Evolutionary conservation across 2,888 invertebrate genomes (phyloP), one percentile per base, ranked within the genome.

Genomic region (Ectemnius cavifrons): DNA sequence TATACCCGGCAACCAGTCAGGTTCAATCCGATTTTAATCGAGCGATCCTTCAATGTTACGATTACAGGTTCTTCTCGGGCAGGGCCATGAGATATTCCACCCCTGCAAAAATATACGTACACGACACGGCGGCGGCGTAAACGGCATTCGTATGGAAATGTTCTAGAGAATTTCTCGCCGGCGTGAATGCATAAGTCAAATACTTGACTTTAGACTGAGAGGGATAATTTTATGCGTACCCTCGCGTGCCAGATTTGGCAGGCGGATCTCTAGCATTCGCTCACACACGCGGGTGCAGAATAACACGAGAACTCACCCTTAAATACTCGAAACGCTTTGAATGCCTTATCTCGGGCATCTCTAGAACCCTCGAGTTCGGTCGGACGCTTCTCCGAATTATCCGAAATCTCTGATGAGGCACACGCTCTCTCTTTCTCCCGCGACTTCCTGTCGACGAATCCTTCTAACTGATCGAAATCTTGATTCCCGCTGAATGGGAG

Each of bases 301-400:
- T 78, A 83, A 76, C 82, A 77, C 82, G 75, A 76, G 58, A 57
- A 72, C 82, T 69, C 84, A 85, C 88, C 88, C 89, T 85, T 79
- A 84, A 87, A 87, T 89, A 84, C 85, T 88, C 84, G 86, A 87
- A 88, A 88, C 86, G 88, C 85, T 88, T 88, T 87, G 89, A 89
- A 89, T 89, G 84, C 86, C 89, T 88, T 90, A 90, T 90, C 89
- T 85, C 83, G 84, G 87, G 85, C 84, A 90, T 88, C 89, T 88
- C 80, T 85, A 90, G 89, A 84, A 85, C 89, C 88, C 90, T 91
- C 83, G 85, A 89, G 84, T 87, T 78, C 89, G 90, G 86, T 84
- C 83, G 89, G 87, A 90, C 91, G 90, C 91, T 86, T 84, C 81
- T 80, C 82, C 78, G 85, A 90, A 90, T 90, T 91, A 91, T 91